Evolutionary conservation across 2,797 vertebrate genomes (phyloP).

Genomic region (Adelosebastes latens): DNA sequence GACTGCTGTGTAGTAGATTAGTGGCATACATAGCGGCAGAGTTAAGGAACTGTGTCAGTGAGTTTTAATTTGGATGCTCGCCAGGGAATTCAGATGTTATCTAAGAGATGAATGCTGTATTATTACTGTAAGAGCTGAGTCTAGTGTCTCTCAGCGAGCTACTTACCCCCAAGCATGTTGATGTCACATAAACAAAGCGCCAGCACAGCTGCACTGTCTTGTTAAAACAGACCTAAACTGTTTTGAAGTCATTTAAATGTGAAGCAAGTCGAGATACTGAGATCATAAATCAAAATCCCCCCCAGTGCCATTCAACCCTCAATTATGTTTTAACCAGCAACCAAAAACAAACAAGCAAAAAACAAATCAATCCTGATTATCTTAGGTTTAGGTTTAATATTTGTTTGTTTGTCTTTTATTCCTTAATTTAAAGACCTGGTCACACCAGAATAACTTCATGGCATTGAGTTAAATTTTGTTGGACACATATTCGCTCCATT

Average conservation of each 20-base stretch:
- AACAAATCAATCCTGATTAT: neutral
- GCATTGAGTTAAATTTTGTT: too few species aligned
- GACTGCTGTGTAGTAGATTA: neutral
- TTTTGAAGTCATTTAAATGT: neutral
- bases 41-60: slow-evolving; percentile 10
- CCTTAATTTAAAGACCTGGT: neutral
- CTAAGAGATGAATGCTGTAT: slow-evolving; percentile 19
- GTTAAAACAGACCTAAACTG: neutral
- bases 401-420: neutral
- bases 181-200: neutral
- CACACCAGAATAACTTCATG: neutral
- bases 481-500: too few species aligned
- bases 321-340: neutral
- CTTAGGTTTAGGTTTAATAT: neutral
- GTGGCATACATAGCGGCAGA: slow-evolving; percentile 11
- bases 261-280: neutral
- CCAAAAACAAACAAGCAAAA: neutral
- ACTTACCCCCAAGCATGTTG: neutral
- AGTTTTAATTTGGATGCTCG: slow-evolving; percentile 33
- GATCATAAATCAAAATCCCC: neutral
- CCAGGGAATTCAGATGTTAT: slow-evolving; percentile 23
- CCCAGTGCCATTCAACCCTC: neutral
- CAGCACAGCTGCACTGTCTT: neutral
- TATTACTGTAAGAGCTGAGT: neutral
- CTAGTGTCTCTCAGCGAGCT: neutral